Conservation (phyloP, 2,113 vertebrate species). For the Lipophrys pholis region DNA sequence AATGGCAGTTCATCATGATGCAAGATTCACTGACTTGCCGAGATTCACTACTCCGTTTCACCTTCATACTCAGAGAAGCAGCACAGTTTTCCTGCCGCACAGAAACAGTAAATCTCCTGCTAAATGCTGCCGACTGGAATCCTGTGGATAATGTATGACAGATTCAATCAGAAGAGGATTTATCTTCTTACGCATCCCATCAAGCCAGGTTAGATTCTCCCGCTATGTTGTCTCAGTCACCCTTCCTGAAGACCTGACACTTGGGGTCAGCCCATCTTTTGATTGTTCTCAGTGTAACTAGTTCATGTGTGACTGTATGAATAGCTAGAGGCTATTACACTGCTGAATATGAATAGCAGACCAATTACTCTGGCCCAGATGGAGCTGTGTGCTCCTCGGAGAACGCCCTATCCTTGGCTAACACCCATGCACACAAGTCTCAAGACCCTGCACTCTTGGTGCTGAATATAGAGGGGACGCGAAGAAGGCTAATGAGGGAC, state of each 20-base stretch:
- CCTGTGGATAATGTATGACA: constrained; percentile 30
- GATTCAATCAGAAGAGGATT: constrained; percentile 49
- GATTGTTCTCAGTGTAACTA: constrained; percentile 76
- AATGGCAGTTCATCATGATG: constrained; percentile 67
- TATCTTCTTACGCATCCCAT: constrained; percentile 31
- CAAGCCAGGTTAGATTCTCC: constrained; percentile 46
- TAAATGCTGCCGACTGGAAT: constrained; percentile 27
- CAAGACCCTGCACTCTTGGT: constrained; percentile 48
- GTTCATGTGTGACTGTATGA: constrained; percentile 79
- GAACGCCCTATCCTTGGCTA: constrained; percentile 61
- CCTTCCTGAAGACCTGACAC: constrained; percentile 56
- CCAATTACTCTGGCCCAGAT: constrained; percentile 83
- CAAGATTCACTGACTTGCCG: constrained; percentile 42
- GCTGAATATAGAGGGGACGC: constrained; percentile 39
- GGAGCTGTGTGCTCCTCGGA: constrained; percentile 75
- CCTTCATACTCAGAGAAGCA: constrained; percentile 21
- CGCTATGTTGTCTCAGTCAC: constrained; percentile 23
- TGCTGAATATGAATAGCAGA: constrained; percentile 84
- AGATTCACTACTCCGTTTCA: constrained; percentile 40
- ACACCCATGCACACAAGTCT: constrained; percentile 34
- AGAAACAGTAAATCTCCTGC: constrained; percentile 23
- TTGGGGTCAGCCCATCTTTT: constrained; percentile 71
- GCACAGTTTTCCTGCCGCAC: constrained; percentile 16
- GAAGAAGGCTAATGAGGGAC: constrained; percentile 61
- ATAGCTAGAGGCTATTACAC: constrained; percentile 78